Conservation (phyloP, 1,140 invertebrate species). For the Musca domestica region DNA sequence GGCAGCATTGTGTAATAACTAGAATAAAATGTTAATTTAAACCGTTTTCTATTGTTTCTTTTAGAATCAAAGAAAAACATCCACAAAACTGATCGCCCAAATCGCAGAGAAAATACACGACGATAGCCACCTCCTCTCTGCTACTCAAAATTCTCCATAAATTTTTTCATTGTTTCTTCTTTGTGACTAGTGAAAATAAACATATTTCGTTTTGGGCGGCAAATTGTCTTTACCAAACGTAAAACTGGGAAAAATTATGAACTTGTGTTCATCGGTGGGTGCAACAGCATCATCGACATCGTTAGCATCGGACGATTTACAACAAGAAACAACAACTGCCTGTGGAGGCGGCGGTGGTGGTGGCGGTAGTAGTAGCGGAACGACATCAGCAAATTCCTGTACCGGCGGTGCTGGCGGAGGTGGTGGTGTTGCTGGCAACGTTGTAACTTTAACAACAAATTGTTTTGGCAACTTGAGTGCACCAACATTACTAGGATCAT, state of each 20-base stretch:
- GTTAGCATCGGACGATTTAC: slow-evolving; percentile 41
- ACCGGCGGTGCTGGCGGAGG: not conserved
- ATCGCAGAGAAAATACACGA: too few relatives aligned
- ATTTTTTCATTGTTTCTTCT: not conserved
- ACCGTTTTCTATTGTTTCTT: too few relatives aligned
- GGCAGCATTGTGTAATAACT: too few relatives aligned
- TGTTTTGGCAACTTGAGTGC: slow-evolving; percentile 26
- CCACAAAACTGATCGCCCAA: too few relatives aligned
- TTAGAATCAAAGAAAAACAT: too few relatives aligned
- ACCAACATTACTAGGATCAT: not conserved
- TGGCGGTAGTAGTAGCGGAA: slow-evolving; percentile 14
- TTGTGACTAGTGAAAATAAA: not conserved
- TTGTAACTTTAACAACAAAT: slow-evolving; percentile 27
- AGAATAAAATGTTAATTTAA: too few relatives aligned
- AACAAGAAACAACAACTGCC: slow-evolving; percentile 25
- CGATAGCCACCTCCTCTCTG: too few relatives aligned
- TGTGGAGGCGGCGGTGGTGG: slow-evolving; percentile 37
- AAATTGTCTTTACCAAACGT: slow-evolving; percentile 48
- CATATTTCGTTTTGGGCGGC: slow-evolving; percentile 41
- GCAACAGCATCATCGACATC: slow-evolving; percentile 50
- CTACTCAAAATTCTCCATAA: too few relatives aligned
- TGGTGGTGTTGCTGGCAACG: slow-evolving; percentile 24
- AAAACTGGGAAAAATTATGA: slow-evolving; percentile 55
- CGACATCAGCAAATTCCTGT: slow-evolving; percentile 13
- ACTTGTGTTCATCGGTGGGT: slow-evolving; percentile 52